phyloP scores from a whole-genome alignment of 2,888 invertebrate species.

The Hypena proboscidalis region DNA sequence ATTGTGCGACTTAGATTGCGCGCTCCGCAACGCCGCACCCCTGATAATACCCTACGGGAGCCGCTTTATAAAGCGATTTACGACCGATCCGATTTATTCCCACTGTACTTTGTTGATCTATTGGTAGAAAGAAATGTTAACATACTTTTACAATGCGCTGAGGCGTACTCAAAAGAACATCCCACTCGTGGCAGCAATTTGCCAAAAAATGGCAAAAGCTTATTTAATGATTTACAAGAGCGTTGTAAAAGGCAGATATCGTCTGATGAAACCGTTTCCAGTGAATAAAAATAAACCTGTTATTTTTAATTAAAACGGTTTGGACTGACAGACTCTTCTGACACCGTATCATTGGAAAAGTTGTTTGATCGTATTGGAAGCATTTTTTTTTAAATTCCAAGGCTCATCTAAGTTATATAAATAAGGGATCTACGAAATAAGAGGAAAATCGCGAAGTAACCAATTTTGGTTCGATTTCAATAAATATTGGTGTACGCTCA shows the following conservation, averaged over 20 bases:
- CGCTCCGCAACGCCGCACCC: slow-evolving; percentile 26
- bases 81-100: slow-evolving; percentile 24
- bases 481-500: slow-evolving; percentile 11
- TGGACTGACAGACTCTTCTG: background rate
- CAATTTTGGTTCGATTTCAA: slow-evolving; percentile 13
- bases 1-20: slow-evolving; percentile 62
- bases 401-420: background rate
- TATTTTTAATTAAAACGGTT: slow-evolving; percentile 1
- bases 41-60: slow-evolving; percentile 27
- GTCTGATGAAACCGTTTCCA: no score
- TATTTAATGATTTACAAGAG: no score
- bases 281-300: no score
- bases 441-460: slow-evolving; percentile 10
- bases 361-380: slow-evolving; percentile 3
- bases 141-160: no score
- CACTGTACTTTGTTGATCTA: slow-evolving; percentile 3
- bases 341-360: background rate
- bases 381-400: background rate
- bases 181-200: no score
- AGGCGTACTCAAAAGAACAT: no score
- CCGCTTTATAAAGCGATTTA: slow-evolving; percentile 39
- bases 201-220: no score
- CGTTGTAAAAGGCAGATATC: no score
- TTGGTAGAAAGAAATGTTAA: no score
- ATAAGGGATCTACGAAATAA: slow-evolving; percentile 8